A percentile compares a stretch with the other conserved stretches of the same genome.
Evolutionary conservation across 2,113 vertebrate species (phyloP).

Genomic region (Chauna torquata): DNA sequence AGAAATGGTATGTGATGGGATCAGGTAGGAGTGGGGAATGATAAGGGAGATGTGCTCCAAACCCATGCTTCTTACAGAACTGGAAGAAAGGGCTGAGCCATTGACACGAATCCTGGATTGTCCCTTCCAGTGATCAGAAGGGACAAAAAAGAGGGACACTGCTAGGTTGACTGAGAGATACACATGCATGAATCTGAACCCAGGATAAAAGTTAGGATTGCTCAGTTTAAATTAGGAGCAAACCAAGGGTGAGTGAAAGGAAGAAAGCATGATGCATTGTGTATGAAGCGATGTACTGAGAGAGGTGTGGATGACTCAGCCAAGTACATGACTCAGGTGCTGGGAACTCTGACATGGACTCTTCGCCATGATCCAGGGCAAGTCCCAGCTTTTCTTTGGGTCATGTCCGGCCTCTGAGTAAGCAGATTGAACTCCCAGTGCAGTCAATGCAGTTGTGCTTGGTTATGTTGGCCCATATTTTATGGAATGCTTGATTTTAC

Average conservation of each 20-base stretch:
- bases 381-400: constrained; percentile 23
- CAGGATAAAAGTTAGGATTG: background rate
- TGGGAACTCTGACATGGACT: constrained; percentile 26
- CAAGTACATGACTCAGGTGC: constrained; percentile 39
- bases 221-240: background rate
- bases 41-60: background rate
- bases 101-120: background rate
- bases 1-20: background rate
- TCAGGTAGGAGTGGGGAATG: background rate
- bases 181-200: background rate
- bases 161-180: background rate
- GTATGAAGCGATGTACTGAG: background rate
- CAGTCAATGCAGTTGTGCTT: background rate
- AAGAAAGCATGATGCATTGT: background rate
- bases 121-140: background rate
- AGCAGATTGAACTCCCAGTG: background rate
- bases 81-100: background rate
- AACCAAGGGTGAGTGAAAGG: background rate
- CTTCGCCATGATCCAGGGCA: background rate
- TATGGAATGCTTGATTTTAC: background rate
- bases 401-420: background rate
- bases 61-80: rapidly evolving
- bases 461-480: background rate
- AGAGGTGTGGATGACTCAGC: constrained; percentile 16
- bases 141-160: background rate